Conservation (phyloP, 1,140 invertebrate genomes). For the Heliothis virescens region DNA sequence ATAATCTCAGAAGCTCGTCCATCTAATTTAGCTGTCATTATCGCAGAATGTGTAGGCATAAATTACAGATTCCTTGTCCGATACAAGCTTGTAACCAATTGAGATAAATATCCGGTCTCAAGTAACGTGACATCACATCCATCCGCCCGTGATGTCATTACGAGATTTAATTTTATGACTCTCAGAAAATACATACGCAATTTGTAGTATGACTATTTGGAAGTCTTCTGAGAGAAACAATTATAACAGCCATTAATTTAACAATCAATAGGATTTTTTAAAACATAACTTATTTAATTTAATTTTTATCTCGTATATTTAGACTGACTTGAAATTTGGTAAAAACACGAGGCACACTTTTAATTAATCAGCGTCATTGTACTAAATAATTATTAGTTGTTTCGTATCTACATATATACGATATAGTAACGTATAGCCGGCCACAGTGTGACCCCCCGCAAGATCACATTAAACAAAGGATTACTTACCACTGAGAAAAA, state of each 20-base stretch:
- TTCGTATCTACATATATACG: slow-evolving; percentile 1
- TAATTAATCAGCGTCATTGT: slow-evolving; percentile 38
- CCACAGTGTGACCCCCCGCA: slow-evolving; percentile 43
- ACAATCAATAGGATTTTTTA: no score
- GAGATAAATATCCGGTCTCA: slow-evolving; percentile 60
- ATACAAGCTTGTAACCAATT: slow-evolving; percentile 57
- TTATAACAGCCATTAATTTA: no score
- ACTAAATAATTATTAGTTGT: slow-evolving; percentile 35
- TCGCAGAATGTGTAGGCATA: slow-evolving; percentile 49
- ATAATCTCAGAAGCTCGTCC: slow-evolving; percentile 20
- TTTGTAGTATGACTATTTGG: background rate
- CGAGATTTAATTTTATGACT: slow-evolving; percentile 13
- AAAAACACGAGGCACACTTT: slow-evolving; percentile 5
- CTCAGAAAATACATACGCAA: slow-evolving; percentile 18
- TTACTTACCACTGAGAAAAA: slow-evolving; percentile 39
- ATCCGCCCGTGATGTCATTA: slow-evolving; percentile 58
- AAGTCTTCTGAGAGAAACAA: background rate
- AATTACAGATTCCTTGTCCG: slow-evolving; percentile 51
- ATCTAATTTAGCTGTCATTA: slow-evolving; percentile 40
- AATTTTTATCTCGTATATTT: no score
- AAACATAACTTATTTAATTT: no score
- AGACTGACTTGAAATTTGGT: background rate
- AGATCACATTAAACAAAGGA: slow-evolving; percentile 35
- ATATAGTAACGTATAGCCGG: background rate
- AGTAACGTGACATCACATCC: slow-evolving; percentile 54